Evolutionary conservation across 2,113 vertebrate species (phyloP).

Genomic region (Misgurnus anguillicaudatus): DNA sequence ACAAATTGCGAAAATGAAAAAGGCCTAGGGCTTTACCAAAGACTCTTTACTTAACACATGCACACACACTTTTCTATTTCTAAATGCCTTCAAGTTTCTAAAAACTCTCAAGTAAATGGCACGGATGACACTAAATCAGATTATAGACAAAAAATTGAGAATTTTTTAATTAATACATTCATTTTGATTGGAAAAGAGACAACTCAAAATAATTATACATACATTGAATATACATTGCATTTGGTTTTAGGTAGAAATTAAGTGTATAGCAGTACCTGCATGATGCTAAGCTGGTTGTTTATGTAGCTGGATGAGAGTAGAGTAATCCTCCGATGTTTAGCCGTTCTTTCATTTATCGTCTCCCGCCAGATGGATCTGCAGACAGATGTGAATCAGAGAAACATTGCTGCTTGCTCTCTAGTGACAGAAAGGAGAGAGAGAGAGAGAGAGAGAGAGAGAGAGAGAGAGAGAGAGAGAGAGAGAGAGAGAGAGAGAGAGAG

Average conservation of each 20-base stretch:
- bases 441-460: slow-evolving; percentile 23
- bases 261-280: slow-evolving; percentile 22
- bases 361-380: not conserved
- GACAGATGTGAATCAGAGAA: slow-evolving; percentile 24
- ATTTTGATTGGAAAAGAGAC: too few species aligned
- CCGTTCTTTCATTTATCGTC: not conserved
- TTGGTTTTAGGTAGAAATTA: not conserved
- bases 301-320: not conserved
- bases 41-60: not conserved
- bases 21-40: not conserved
- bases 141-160: too few species aligned
- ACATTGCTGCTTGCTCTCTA: not conserved
- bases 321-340: not conserved
- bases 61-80: not conserved
- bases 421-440: not conserved
- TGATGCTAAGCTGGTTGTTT: slow-evolving; percentile 5
- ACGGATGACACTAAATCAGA: not conserved
- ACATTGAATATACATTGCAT: not conserved
- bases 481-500: slow-evolving; percentile 19
- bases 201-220: not conserved
- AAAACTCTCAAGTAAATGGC: not conserved
- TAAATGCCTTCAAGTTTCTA: not conserved
- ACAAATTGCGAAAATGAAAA: slow-evolving; percentile 11
- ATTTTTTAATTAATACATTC: too few species aligned
- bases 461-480: slow-evolving; percentile 13